Base-by-base conservation (phyloP, 2,888 invertebrate species). In the Lasioglossum figueresi region DNA sequence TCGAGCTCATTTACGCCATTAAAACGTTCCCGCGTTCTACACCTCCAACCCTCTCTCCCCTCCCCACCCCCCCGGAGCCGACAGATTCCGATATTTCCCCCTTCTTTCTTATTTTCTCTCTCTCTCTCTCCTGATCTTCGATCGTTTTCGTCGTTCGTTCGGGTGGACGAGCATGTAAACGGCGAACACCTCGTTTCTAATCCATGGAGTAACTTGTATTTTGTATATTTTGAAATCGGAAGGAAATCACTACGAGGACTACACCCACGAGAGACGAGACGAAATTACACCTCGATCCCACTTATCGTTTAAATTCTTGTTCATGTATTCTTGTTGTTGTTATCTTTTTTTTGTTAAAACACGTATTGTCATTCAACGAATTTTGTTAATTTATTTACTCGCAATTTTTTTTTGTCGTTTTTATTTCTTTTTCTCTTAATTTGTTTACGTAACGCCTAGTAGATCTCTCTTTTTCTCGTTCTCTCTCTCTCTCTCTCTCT, bases 351-450 rank as follows among this genome's bases (percentile, higher is more conserved):
- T 23, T 68, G 31, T 68, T 88, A 74, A 92, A 90, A 93, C 93
- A 92, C 92, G 93, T 94, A 94, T 94, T 94, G 93, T 94, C 94
- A 92, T 93, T 93, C 90, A 94, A 94, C 91, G 91, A 93, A 93
- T 92, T 91, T 91, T 87, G 31, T 63, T 63, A 63, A 81, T 77
- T 89, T 86, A 85, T 86, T 88, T 89, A 88, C 45, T 27, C 31
- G 31, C 12, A 12, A n/a, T 19, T 48, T 45, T 48, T 19, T 73
- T 19, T 31, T 48, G 2, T 72, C 27, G 27, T 72, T 31, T 45
- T 43, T 1, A 6, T 71, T 16, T 71, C 16, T 71, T 43, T 71
- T 71, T 43, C 27, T 34, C 59, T 66, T 34, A 66, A 66, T 66
- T 34, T 19, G 34, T 37, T 66, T 66, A 34, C 66, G 34, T 16